Evolutionary conservation across 1,140 invertebrate species (phyloP).

Genomic region (Lepeophtheirus salmonis): DNA sequence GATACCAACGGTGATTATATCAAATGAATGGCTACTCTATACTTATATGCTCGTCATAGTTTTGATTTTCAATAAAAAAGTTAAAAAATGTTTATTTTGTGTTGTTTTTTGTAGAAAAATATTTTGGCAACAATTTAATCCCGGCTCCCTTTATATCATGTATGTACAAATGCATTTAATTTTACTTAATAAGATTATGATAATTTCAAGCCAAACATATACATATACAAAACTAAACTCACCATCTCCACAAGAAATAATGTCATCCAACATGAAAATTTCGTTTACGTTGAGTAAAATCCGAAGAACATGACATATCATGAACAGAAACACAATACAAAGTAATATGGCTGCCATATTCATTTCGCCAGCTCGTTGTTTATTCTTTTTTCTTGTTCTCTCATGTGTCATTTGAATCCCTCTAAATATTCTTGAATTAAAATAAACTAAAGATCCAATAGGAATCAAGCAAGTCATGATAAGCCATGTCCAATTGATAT

Average conservation of each 20-base stretch:
- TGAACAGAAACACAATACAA: constrained; percentile 16
- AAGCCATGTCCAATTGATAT: constrained; percentile 14
- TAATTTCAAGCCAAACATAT: no score
- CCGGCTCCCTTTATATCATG: no score
- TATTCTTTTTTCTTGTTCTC: constrained; percentile 9
- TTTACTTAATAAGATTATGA: no score
- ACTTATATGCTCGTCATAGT: no score
- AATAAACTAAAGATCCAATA: constrained; percentile 6
- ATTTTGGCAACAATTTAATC: no score
- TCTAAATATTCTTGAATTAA: constrained; percentile 7
- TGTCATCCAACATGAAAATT: constrained; percentile 15
- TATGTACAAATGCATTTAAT: no score
- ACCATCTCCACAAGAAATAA: constrained; percentile 10
- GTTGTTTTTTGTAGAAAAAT: no score
- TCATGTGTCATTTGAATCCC: constrained; percentile 16
- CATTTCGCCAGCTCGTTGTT: constrained; percentile 11
- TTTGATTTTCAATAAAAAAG: no score
- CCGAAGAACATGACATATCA: constrained; percentile 15
- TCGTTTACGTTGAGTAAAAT: constrained; percentile 14
- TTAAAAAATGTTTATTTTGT: no score
- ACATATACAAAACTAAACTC: background rate
- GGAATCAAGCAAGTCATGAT: constrained; percentile 13
- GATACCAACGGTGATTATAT: no score
- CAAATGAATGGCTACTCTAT: no score
- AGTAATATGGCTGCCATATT: constrained; percentile 16